Evolutionary conservation across 2,888 invertebrate species (phyloP).

Genomic region (Nomada goodeniana): DNA sequence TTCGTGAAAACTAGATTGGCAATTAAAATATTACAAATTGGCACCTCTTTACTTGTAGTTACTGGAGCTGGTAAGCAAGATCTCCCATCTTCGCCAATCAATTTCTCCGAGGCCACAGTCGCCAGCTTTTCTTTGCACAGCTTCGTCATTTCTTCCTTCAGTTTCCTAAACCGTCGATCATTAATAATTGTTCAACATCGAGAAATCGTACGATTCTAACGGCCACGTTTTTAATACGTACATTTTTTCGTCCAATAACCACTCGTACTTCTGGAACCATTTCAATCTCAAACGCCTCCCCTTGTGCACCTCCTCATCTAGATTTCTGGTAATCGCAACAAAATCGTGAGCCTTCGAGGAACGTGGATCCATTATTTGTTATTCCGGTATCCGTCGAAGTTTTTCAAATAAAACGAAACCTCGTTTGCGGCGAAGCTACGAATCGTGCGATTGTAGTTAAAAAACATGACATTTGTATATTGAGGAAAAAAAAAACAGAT

Average conservation of each 20-base stretch:
- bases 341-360: conserved; percentile 68
- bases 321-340: conserved; percentile 66
- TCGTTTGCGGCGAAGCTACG: conserved; percentile 12
- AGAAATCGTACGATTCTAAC: not conserved
- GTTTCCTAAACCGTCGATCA: conserved; percentile 57
- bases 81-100: conserved; percentile 60
- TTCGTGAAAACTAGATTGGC: too few species aligned
- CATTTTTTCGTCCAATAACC: conserved; percentile 77
- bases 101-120: conserved; percentile 13
- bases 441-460: not conserved
- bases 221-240: conserved; percentile 50
- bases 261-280: conserved; percentile 74
- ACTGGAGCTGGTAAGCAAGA: conserved; percentile 71
- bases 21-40: not conserved
- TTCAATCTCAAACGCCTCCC: conserved; percentile 60
- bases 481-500: not conserved
- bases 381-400: not conserved
- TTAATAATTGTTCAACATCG: not conserved
- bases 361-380: conserved; percentile 68
- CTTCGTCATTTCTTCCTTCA: conserved; percentile 64
- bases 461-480: not conserved
- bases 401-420: not conserved
- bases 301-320: conserved; percentile 69
- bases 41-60: conserved; percentile 70
- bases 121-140: conserved; percentile 66